phyloP scores from a whole-genome alignment of 2,113 vertebrate genomes.

The Catharus bicknelli region DNA sequence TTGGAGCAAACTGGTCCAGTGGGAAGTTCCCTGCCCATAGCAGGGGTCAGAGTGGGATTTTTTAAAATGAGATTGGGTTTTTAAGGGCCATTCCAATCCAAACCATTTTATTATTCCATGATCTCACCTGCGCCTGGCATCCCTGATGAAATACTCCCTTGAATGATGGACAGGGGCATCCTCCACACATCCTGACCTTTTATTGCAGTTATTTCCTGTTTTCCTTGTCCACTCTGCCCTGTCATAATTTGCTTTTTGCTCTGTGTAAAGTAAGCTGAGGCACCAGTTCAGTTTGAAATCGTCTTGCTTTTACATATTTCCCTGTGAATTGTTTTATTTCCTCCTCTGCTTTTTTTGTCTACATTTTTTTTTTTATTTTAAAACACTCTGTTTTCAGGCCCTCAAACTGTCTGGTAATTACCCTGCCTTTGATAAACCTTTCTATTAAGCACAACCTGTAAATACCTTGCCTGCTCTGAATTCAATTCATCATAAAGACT shows the following conservation, averaged over 20 bases:
- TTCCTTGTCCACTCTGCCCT: not conserved
- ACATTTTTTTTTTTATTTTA: not conserved
- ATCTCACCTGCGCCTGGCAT: not conserved
- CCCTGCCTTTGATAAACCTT: constrained; percentile 30
- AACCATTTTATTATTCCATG: no score
- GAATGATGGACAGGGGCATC: rapidly evolving
- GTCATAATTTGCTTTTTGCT: not conserved
- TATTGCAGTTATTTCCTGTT: not conserved
- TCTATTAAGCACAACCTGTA: constrained; percentile 28
- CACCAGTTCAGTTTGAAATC: not conserved
- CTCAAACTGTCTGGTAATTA: constrained; percentile 24
- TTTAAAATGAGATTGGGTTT: no score
- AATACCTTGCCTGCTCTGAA: constrained; percentile 7
- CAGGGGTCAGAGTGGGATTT: no score
- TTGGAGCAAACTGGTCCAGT: no score
- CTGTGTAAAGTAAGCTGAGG: not conserved
- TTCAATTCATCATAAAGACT: constrained; percentile 28
- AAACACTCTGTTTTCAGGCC: not conserved
- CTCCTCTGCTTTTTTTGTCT: not conserved
- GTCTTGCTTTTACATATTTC: not conserved
- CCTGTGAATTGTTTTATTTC: not conserved
- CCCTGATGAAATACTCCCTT: not conserved
- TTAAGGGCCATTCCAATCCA: no score
- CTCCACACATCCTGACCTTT: not conserved
- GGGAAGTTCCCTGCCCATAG: no score